Evolutionary conservation across 2,113 vertebrate species (phyloP).

Genomic region (Andinoacara biseriatus): DNA sequence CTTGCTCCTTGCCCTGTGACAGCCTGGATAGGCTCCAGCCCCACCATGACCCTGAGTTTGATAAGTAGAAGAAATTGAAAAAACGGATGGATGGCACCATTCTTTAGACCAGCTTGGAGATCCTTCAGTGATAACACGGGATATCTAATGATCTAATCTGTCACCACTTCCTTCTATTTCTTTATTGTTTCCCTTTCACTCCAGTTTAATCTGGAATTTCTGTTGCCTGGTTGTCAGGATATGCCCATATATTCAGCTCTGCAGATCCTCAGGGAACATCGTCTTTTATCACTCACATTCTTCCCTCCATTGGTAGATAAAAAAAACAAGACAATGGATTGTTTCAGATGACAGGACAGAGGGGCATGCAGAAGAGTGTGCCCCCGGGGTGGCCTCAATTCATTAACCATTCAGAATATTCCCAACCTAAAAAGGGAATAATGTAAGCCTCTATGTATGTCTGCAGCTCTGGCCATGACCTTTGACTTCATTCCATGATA

Average conservation of each 20-base stretch:
- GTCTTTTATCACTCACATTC: not conserved
- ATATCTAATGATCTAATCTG: not conserved
- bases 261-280: conserved; percentile 4
- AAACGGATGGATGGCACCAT: not conserved
- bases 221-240: not conserved
- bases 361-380: not conserved
- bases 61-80: not conserved
- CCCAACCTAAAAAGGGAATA: conserved; percentile 43
- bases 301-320: not conserved
- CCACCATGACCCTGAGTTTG: not conserved
- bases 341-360: conserved; percentile 34
- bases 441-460: conserved; percentile 36
- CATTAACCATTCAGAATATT: conserved; percentile 14
- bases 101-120: conserved; percentile 6
- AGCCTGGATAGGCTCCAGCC: rapidly evolving
- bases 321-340: conserved; percentile 27
- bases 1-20: not conserved
- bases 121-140: not conserved
- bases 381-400: not conserved
- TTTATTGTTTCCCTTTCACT: not conserved
- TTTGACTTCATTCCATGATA: conserved; percentile 21
- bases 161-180: conserved; percentile 1
- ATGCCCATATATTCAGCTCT: conserved; percentile 11
- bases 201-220: conserved; percentile 9
- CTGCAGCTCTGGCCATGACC: not conserved